Evolutionary conservation across 2,113 vertebrate species (phyloP).

Genomic region (Pseudorectes ferrugineus): DNA sequence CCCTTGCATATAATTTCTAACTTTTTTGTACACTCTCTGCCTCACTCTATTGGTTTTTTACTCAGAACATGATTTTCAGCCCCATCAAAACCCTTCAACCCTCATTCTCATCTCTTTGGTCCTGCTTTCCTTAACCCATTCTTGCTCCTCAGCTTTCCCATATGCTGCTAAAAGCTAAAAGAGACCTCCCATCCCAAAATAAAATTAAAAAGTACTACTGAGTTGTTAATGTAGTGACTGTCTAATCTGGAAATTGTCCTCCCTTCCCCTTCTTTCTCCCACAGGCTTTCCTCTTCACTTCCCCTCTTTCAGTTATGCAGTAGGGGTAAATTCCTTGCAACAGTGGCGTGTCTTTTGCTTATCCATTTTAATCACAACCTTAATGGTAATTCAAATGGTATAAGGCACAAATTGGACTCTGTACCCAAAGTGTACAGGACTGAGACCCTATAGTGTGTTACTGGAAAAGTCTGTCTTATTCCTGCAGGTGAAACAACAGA

Average conservation of each 20-base stretch:
- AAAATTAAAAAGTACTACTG: background rate
- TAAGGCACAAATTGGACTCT: background rate
- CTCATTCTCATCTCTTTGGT: background rate
- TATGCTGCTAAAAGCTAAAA: background rate
- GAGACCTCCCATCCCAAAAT: background rate
- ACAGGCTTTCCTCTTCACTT: background rate
- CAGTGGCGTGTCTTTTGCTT: background rate
- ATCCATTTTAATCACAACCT: background rate
- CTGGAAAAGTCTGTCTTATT: background rate
- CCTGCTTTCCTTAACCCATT: background rate
- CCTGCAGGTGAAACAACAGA: background rate
- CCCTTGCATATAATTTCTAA: background rate
- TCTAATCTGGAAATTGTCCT: background rate
- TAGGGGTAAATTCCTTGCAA: background rate
- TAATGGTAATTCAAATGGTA: background rate
- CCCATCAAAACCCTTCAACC: background rate
- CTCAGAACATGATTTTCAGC: background rate
- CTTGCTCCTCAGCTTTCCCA: background rate
- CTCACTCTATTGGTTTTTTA: background rate
- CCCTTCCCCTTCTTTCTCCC: background rate
- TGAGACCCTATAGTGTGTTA: background rate
- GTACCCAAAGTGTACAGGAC: background rate
- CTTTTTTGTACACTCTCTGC: background rate
- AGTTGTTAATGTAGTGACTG: background rate
- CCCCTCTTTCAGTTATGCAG: background rate